Base-by-base conservation (phyloP, 1,140 invertebrate species). In the Planococcus citri region DNA sequence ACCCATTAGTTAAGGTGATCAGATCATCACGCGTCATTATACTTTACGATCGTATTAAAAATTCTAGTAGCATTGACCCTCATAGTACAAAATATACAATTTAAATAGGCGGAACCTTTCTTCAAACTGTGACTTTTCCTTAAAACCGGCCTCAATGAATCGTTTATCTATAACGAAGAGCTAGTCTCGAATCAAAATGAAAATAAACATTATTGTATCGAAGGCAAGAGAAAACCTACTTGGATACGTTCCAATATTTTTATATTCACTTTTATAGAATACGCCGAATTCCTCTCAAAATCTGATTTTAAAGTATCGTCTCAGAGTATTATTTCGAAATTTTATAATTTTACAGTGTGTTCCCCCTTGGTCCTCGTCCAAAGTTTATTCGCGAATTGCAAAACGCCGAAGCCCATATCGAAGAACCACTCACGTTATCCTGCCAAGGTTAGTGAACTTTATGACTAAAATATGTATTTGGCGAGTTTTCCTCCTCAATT, bases 321-420 rank as follows among this genome's bases (percentile, higher is more conserved):
- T 58, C 22, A 61, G 21, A 25, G 6, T 17, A 27, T 14, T 14
- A 64, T n/a, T n/a, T n/a, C n/a, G n/a, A 20, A 4, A 64, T 25
- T 1, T 64, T 21, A 22, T 27, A 64, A 68, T 9, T 71, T 74
- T 72, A 60, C 75, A 72, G 76, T 71, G 73, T 80, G 70, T 74
- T 77, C 75, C 74, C 79, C 37, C 75, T 79, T 20, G 86, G 88
- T 75, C 85, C 88, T 58, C 84, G 87, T 71, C 89, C 90, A 68
- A 84, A 86, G 72, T 90, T 92, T 78, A 84, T 83, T 25, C 83
- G 85, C 75, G 84, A 87, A 74, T 78, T 92, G 72, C 82, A 83
- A 73, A 84, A 89, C 76, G 83, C 87, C 75, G 86, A 83, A 74
- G 84, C 89, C 70, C 87, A 84, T 79, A 88, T 94, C 73, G 88